Evolutionary conservation across 2,797 vertebrate genomes (phyloP).

Genomic region (Premnoplex brunnescens): DNA sequence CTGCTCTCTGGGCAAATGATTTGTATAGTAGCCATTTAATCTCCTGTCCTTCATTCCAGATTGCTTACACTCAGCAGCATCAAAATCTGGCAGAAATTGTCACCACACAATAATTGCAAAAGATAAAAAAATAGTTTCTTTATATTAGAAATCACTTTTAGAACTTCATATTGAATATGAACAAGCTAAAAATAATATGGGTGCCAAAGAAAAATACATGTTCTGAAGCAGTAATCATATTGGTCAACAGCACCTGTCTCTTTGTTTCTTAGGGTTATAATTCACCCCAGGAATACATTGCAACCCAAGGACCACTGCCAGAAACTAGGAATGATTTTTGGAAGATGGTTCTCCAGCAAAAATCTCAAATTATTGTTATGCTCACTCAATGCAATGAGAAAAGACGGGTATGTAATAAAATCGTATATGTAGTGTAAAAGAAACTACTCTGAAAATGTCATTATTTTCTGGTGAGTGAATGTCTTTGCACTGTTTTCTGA

Average conservation of each 20-base stretch:
- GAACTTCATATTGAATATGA: neutral
- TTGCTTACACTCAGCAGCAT: neutral
- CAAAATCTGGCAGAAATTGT: neutral
- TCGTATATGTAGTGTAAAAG: neutral
- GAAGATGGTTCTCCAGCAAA: slow-evolving; percentile 97
- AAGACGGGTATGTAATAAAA: slow-evolving; percentile 82
- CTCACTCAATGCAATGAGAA: slow-evolving; percentile 96
- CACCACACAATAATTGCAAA: neutral
- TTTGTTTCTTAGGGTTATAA: slow-evolving; percentile 85
- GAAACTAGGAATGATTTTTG: slow-evolving; percentile 97
- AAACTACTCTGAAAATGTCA: neutral
- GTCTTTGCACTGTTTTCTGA: neutral
- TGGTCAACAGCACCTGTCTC: neutral
- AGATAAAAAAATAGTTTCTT: neutral
- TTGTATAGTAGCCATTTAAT: neutral
- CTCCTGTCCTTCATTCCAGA: neutral
- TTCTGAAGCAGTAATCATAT: neutral
- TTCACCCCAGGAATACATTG: slow-evolving; percentile 90
- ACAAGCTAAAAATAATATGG: neutral
- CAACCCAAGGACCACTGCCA: slow-evolving; percentile 93
- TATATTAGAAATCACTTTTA: neutral
- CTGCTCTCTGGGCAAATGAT: neutral
- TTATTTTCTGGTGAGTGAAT: neutral
- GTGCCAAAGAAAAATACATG: neutral
- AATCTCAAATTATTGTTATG: slow-evolving; percentile 91